A percentile compares a stretch with the other conserved stretches of the same genome.
These are phyloP conservation scores for Pseudochirops corinnae DNA, from an alignment of 2,797 vertebrate genomes.

Conservation along the genomic window DNA sequence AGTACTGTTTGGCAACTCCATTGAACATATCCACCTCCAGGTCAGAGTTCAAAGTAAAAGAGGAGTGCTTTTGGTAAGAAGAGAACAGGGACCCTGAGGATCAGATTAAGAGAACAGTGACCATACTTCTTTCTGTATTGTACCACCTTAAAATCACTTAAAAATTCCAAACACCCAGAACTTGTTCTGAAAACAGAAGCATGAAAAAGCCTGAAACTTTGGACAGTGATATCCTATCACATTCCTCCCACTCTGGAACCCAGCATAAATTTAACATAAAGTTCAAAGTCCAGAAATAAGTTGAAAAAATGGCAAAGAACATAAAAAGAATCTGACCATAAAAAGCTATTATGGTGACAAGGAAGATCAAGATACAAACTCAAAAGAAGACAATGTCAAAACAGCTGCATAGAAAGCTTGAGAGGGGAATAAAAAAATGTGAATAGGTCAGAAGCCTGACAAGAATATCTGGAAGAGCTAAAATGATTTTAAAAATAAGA, in stretches of 20 bases:
- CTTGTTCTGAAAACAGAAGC: not conserved
- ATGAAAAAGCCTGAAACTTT: not conserved
- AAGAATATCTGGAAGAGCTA: not conserved
- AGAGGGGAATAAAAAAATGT: not conserved
- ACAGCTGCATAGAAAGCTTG: not conserved
- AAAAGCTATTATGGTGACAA: not conserved
- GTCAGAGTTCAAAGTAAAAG: not conserved
- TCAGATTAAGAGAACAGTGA: not conserved
- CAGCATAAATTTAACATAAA: not conserved
- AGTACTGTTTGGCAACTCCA: not conserved
- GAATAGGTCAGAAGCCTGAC: not conserved
- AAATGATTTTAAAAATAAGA: not conserved
- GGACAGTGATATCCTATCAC: not conserved
- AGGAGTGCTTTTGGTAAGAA: not conserved
- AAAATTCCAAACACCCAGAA: not conserved
- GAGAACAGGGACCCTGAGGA: not conserved
- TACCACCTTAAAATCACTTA: not conserved
- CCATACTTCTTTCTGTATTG: not conserved
- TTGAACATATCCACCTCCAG: not conserved
- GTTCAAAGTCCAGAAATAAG: not conserved
- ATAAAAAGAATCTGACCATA: not conserved
- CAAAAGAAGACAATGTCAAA: not conserved
- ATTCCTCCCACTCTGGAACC: not conserved
- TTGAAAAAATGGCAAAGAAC: not conserved
- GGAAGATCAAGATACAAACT: not conserved